phyloP scores from a whole-genome alignment of 2,888 invertebrate genomes.

The Sminthurides aquaticus region DNA sequence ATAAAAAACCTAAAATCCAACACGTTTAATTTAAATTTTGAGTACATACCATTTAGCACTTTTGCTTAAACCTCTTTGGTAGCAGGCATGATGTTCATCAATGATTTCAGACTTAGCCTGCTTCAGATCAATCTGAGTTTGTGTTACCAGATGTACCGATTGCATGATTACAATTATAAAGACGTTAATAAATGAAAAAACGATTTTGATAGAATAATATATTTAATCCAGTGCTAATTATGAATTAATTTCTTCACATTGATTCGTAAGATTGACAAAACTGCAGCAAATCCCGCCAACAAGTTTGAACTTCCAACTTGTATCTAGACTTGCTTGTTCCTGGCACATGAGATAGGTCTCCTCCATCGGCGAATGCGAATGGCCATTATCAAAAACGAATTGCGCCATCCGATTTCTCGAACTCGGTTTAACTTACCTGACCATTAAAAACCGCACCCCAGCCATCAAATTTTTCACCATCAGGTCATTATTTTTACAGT shows the following conservation, averaged over 20 bases:
- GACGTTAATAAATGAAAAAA: neutral
- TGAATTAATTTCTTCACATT: neutral
- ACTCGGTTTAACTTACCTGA: too few species aligned
- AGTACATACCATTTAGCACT: slow-evolving; percentile 67
- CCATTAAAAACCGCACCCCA: too few species aligned
- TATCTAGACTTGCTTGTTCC: too few species aligned
- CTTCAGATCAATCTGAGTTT: slow-evolving; percentile 50
- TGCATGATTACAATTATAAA: neutral
- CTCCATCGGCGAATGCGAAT: too few species aligned
- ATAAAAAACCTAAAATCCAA: too few species aligned
- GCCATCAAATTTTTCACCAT: too few species aligned
- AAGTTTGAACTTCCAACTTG: neutral
- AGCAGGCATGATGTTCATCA: slow-evolving; percentile 63
- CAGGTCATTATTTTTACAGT: too few species aligned
- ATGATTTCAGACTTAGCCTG: slow-evolving; percentile 60
- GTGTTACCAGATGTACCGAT: neutral
- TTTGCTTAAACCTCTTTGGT: slow-evolving; percentile 68
- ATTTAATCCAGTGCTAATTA: neutral
- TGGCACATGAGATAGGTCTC: too few species aligned
- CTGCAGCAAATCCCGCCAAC: neutral
- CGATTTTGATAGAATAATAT: neutral
- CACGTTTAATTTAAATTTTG: too few species aligned
- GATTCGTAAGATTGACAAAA: neutral
- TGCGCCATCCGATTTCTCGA: too few species aligned
- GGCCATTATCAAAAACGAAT: too few species aligned